These are phyloP conservation scores for Brienomyrus brachyistius DNA, from an alignment of 2,113 vertebrate species.

Conservation along the genomic window DNA sequence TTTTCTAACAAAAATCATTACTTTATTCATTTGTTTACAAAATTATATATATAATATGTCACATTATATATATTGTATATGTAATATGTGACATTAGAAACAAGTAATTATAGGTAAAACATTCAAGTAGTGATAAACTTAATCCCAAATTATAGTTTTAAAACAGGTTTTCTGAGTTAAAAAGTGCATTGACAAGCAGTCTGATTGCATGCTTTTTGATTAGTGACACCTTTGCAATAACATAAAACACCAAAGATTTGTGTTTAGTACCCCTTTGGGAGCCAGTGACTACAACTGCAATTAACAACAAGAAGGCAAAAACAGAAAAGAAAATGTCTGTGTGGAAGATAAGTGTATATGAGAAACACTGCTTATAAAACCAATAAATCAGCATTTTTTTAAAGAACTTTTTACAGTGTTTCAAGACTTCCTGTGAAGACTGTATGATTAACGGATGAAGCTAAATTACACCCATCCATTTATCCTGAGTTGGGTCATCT, in stretches of 20 bases:
- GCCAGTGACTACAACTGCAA: background rate
- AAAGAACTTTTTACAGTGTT: background rate
- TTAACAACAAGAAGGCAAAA: background rate
- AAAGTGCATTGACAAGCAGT: background rate
- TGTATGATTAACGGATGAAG: background rate
- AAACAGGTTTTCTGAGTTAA: too few species aligned
- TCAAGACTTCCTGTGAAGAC: background rate
- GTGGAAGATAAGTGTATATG: background rate
- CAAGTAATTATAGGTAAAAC: background rate
- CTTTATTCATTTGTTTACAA: too few species aligned
- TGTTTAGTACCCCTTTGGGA: background rate
- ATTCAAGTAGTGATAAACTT: background rate
- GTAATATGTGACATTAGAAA: background rate
- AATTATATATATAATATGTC: too few species aligned
- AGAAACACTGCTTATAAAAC: background rate
- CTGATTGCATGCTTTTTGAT: background rate
- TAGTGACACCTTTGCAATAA: background rate
- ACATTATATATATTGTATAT: too few species aligned
- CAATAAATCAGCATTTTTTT: background rate
- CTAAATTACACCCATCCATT: background rate
- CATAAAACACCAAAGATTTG: background rate
- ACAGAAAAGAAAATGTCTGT: background rate
- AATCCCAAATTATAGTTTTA: background rate
- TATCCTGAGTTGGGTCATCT: background rate
- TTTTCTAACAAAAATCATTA: too few species aligned